These are phyloP conservation scores for Drosophila subpulchrella DNA, from an alignment of 1,140 invertebrate genomes.

Conservation along the genomic window DNA sequence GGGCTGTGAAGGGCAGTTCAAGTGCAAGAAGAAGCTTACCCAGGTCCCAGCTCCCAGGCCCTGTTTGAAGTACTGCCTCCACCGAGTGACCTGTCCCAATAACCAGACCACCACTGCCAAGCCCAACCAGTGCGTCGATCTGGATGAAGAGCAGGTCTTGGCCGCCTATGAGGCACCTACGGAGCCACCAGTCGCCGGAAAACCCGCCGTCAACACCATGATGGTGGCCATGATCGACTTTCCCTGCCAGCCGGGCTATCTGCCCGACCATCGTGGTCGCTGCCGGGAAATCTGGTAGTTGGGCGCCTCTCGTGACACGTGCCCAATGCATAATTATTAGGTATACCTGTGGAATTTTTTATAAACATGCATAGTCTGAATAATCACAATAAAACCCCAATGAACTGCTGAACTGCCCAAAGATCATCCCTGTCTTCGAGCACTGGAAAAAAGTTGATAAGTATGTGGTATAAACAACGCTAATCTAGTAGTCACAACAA, in stretches of 20 bases:
- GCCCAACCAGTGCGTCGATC: slow-evolving; percentile 61
- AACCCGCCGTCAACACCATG: slow-evolving; percentile 46
- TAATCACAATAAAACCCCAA: slow-evolving; percentile 31
- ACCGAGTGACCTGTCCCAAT: slow-evolving; percentile 63
- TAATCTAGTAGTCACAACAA: background rate
- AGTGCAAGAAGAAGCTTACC: slow-evolving; percentile 67
- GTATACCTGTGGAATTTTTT: slow-evolving; percentile 21
- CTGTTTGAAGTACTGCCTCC: slow-evolving; percentile 75
- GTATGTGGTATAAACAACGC: background rate
- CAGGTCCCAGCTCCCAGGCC: slow-evolving; percentile 50
- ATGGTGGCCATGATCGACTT: slow-evolving; percentile 83
- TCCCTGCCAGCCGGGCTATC: slow-evolving; percentile 77
- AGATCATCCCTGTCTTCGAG: slow-evolving; percentile 16
- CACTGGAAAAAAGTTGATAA: slow-evolving; percentile 12
- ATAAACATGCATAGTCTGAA: slow-evolving; percentile 23
- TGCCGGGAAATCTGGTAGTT: slow-evolving; percentile 77
- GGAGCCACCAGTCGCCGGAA: background rate
- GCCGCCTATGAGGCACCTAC: slow-evolving; percentile 24
- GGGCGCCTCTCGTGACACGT: slow-evolving; percentile 1
- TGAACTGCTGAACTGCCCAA: slow-evolving; percentile 3
- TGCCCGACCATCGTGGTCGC: slow-evolving; percentile 74
- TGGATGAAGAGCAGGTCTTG: slow-evolving; percentile 58
- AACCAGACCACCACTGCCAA: slow-evolving; percentile 40
- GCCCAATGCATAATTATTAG: slow-evolving; percentile 8
- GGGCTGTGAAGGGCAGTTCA: slow-evolving; percentile 50